Evolutionary conservation across 2,888 invertebrate genomes (phyloP), one percentile per base, ranked within the genome.

Genomic region (Trachelus stipa): DNA sequence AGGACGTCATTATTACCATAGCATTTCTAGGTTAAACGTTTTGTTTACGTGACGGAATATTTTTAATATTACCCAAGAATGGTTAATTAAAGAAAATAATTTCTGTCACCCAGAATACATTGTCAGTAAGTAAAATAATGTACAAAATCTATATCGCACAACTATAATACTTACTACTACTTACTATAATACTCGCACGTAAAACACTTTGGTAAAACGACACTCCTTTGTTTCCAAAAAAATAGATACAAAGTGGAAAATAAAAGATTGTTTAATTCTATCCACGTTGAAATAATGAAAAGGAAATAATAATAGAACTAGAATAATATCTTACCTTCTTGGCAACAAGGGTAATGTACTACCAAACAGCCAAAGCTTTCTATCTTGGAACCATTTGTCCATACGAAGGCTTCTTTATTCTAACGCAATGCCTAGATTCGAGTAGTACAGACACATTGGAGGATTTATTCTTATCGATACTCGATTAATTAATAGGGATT

Each of bases 361-460:
- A 92, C 97, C 97, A 92, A 97, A 96, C 93, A 97, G 95, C 97
- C 97, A 97, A 92, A 97, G 93, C 93, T 96, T 96, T 92, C 96
- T 96, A 93, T 97, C 97, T 93, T 95, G 96, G 92, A 97, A 95
- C 97, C 97, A 97, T 97, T 95, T 96, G 96, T 97, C 97, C 97
- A 97, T 97, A 93, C 94, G 90, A 87, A 84, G 77, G 84, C 81
- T 78, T 83, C 83, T 69, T 76, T 73, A 33, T 31, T 71, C 71
- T 1, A 33, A 30, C 31, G 71, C 31, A 56, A 56, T 56, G 23
- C 40, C 40, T 23, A 56, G 40, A 56, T 23, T 23, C 23, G 40
- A 56, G 23, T 2, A 56, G 9, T 56, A 56, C 40, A 9, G 40
- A 23, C 40, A 56, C 40, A 56, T 56, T 23, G 6, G 2, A 9